Conservation (phyloP, 30 jellyfish, hydroid and myxozoan species). For the Hydractinia symbiolongicarpus region DNA sequence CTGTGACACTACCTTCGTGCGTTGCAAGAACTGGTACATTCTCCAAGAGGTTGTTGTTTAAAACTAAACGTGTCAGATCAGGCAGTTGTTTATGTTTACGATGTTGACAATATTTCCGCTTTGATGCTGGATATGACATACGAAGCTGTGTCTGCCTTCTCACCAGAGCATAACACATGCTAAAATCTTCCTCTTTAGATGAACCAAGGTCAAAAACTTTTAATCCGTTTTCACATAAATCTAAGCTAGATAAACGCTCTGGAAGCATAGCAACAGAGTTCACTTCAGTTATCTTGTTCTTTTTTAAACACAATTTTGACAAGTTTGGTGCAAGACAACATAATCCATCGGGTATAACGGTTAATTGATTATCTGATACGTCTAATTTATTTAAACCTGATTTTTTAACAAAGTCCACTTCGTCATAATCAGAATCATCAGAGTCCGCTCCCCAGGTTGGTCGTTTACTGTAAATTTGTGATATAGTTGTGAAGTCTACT, state of each 20-base stretch:
- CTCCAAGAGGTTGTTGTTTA: constrained; percentile 47
- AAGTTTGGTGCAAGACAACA: constrained; percentile 90
- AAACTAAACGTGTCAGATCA: constrained; percentile 39
- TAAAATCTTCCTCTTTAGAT: neutral
- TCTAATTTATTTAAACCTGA: constrained; percentile 51
- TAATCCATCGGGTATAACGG: constrained; percentile 51
- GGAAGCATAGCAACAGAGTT: constrained; percentile 26
- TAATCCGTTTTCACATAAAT: constrained; percentile 7
- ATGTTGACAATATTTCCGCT: constrained; percentile 53
- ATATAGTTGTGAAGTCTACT: constrained; percentile 10
- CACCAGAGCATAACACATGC: constrained; percentile 23
- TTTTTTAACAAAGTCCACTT: constrained; percentile 27
- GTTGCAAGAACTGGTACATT: neutral
- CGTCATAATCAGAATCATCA: constrained; percentile 75
- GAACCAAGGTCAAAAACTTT: constrained; percentile 20
- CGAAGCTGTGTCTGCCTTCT: constrained; percentile 14
- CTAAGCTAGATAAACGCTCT: constrained; percentile 22
- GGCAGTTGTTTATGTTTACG: constrained; percentile 54
- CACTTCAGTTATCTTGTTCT: constrained; percentile 40
- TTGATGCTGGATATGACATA: neutral
- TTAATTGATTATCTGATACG: constrained; percentile 49
- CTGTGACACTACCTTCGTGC: constrained; percentile 13
- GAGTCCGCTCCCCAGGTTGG: constrained; percentile 91
- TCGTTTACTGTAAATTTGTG: constrained; percentile 42
- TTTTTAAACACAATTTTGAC: constrained; percentile 50